Conservation (phyloP, 2,797 vertebrate genomes). For the Rhincodon typus region DNA sequence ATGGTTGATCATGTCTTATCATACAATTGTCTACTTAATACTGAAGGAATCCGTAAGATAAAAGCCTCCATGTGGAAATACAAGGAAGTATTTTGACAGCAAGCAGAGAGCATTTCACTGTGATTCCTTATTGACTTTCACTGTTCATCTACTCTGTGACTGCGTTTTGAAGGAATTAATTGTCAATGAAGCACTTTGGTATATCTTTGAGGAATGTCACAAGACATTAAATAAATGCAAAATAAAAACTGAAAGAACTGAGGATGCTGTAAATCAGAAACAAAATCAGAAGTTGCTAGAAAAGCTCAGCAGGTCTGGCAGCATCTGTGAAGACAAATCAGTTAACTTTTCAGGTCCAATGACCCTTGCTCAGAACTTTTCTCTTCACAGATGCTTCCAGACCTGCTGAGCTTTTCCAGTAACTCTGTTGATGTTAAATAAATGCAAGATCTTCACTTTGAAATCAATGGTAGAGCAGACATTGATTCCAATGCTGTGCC, state of each 20-base stretch:
- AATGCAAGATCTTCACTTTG: background rate
- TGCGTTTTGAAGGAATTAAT: background rate
- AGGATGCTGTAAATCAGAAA: no score
- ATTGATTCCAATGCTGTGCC: background rate
- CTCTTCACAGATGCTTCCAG: no score
- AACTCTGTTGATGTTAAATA: background rate
- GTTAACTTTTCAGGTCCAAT: no score
- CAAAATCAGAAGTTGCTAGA: no score
- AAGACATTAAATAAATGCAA: background rate
- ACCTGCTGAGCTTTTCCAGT: no score
- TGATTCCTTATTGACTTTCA: background rate
- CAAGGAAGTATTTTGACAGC: background rate
- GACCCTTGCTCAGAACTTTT: no score
- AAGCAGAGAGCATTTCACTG: background rate
- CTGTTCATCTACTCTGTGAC: background rate
- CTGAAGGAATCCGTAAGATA: background rate
- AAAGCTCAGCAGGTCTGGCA: no score
- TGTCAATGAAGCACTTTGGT: background rate
- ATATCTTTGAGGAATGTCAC: background rate
- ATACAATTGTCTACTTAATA: background rate
- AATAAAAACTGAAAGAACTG: background rate
- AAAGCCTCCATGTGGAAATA: background rate
- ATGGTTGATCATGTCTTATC: background rate
- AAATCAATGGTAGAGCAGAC: background rate
- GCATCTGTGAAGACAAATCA: no score